Evolutionary conservation across 2,888 invertebrate species (phyloP).

Genomic region (Thera obeliscata): DNA sequence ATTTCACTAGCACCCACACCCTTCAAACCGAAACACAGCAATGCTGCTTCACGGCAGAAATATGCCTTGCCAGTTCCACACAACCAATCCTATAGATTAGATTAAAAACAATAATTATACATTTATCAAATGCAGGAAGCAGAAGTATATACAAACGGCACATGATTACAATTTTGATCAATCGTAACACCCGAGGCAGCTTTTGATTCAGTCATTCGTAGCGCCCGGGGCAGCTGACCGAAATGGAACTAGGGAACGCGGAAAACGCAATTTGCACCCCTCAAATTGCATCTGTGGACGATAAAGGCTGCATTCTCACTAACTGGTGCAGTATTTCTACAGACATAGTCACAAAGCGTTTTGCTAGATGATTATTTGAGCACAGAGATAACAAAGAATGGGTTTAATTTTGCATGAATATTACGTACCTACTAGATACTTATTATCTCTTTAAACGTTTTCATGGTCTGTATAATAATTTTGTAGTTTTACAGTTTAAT

Average conservation of each 20-base stretch:
- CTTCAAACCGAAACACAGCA: no score
- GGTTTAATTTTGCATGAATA: no score
- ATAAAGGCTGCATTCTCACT: conserved; percentile 19
- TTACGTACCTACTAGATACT: no score
- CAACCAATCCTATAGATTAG: no score
- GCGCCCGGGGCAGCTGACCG: conserved; percentile 46
- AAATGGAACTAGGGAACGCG: conserved; percentile 49
- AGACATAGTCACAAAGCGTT: conserved; percentile 1
- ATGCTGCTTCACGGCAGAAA: no score
- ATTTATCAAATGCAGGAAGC: not conserved
- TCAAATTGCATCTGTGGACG: conserved; percentile 54
- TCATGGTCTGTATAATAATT: no score
- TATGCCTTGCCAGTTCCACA: no score
- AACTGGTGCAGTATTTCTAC: not conserved
- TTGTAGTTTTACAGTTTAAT: no score
- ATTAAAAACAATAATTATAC: no score
- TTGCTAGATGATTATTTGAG: not conserved
- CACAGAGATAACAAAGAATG: no score
- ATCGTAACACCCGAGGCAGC: conserved; percentile 5
- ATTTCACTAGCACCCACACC: no score
- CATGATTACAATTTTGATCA: not conserved
- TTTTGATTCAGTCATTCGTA: conserved; percentile 33
- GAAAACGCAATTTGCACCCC: conserved; percentile 47
- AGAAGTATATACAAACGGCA: not conserved
- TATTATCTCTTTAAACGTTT: no score